A percentile compares a stretch with the other conserved stretches of the same genome.
phyloP scores from a whole-genome alignment of 2,888 invertebrate genomes.

The Callinectes sapidus region DNA sequence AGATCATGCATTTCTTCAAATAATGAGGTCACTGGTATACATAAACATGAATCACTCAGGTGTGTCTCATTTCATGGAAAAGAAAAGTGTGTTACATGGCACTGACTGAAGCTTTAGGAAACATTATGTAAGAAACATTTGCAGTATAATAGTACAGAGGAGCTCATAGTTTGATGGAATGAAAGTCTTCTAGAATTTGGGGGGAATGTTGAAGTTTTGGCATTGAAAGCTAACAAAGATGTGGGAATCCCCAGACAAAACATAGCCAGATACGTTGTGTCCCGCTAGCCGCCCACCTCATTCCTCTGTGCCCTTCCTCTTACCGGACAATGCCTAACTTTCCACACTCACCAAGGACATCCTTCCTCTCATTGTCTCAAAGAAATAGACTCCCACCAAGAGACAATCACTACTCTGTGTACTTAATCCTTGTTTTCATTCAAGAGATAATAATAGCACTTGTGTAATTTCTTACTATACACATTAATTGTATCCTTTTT shows the following conservation, averaged over 20 bases:
- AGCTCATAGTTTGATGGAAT: not conserved
- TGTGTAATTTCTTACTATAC: not conserved
- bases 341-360: not conserved
- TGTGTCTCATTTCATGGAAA: not conserved
- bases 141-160: not conserved
- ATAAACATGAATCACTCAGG: not conserved
- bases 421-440: not conserved
- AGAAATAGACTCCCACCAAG: not conserved
- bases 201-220: not conserved
- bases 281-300: not conserved
- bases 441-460: not conserved
- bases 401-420: not conserved
- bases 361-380: slow-evolving; percentile 12
- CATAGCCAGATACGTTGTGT: not conserved
- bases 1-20: not conserved
- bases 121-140: not conserved
- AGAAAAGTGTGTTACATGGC: not conserved
- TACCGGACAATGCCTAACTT: not conserved
- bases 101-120: not conserved
- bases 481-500: not conserved
- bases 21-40: not conserved
- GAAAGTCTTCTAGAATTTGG: not conserved
- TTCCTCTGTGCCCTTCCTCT: not conserved
- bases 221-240: not conserved
- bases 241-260: not conserved